Conservation (phyloP, 2,888 invertebrate genomes). For the Diaphora mendica region DNA sequence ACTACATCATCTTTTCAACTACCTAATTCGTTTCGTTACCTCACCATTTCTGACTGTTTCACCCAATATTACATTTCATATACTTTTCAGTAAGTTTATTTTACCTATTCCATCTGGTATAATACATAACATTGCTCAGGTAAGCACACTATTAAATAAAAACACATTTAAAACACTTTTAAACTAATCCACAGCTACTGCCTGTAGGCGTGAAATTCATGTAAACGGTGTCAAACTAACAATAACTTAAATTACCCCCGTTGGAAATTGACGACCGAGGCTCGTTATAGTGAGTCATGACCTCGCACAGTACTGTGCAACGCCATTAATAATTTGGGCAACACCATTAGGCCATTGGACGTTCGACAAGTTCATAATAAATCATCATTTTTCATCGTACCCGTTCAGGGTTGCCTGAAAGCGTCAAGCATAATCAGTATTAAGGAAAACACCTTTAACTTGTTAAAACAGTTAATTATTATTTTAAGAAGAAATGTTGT, state of each 20-base stretch:
- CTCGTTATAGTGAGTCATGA: conserved; percentile 33
- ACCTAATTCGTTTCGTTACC: no score
- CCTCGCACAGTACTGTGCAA: conserved; percentile 28
- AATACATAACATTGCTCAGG: no score
- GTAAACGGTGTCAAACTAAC: conserved; percentile 28
- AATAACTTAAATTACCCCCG: conserved; percentile 36
- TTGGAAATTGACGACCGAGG: conserved; percentile 43
- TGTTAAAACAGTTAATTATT: not conserved
- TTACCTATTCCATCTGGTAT: no score
- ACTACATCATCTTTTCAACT: no score
- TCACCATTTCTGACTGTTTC: no score
- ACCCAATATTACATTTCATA: no score
- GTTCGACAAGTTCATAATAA: conserved; percentile 55
- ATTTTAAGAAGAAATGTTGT: no score
- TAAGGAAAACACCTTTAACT: not conserved
- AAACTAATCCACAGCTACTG: no score
- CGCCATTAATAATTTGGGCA: conserved; percentile 63
- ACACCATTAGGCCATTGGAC: conserved; percentile 56
- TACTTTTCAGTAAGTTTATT: no score
- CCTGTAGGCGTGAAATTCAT: not conserved
- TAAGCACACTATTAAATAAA: not conserved
- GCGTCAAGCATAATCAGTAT: conserved; percentile 11
- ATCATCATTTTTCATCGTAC: conserved; percentile 61
- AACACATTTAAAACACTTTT: not conserved
- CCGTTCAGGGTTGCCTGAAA: conserved; percentile 23